A percentile compares a stretch with the other conserved stretches of the same genome.
These are phyloP conservation scores for Deilephila porcellus DNA, from an alignment of 2,888 invertebrate genomes.

Conservation along the genomic window DNA sequence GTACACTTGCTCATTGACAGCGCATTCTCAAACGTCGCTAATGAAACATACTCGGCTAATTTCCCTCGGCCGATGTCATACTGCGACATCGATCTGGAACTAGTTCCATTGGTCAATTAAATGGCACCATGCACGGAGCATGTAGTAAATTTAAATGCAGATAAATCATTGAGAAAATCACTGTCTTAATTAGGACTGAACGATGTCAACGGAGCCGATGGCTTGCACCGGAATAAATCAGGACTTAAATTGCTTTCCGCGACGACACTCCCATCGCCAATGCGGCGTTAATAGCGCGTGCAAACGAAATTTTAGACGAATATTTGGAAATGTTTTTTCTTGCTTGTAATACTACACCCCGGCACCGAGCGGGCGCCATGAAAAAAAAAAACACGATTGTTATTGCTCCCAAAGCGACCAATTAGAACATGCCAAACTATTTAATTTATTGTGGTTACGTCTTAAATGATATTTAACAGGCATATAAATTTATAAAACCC, in stretches of 20 bases:
- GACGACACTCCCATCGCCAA: slow-evolving; percentile 79
- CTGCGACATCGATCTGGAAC: slow-evolving; percentile 34
- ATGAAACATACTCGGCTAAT: slow-evolving; percentile 19
- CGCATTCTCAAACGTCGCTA: slow-evolving; percentile 24
- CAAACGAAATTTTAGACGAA: slow-evolving; percentile 77
- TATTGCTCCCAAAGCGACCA: slow-evolving; percentile 60
- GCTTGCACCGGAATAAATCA: slow-evolving; percentile 76
- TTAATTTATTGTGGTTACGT: slow-evolving; percentile 52
- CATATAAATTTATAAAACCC: slow-evolving; percentile 46
- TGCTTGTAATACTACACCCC: slow-evolving; percentile 65
- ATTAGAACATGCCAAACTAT: slow-evolving; percentile 61
- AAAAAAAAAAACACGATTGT: slow-evolving; percentile 59
- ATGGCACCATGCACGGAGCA: slow-evolving; percentile 40
- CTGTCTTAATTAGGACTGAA: slow-evolving; percentile 75
- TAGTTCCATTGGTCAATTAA: slow-evolving; percentile 47
- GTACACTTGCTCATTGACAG: neutral
- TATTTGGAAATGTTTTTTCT: slow-evolving; percentile 74
- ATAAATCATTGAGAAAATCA: slow-evolving; percentile 72
- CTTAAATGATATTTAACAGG: slow-evolving; percentile 57
- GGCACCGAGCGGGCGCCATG: slow-evolving; percentile 69
- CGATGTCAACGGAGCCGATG: slow-evolving; percentile 74
- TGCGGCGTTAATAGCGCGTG: slow-evolving; percentile 82
- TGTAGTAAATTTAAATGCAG: slow-evolving; percentile 53
- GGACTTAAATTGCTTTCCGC: slow-evolving; percentile 80
- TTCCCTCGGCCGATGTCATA: slow-evolving; percentile 14